phyloP scores from a whole-genome alignment of 2,888 invertebrate genomes.

The Danaus chrysippus region DNA sequence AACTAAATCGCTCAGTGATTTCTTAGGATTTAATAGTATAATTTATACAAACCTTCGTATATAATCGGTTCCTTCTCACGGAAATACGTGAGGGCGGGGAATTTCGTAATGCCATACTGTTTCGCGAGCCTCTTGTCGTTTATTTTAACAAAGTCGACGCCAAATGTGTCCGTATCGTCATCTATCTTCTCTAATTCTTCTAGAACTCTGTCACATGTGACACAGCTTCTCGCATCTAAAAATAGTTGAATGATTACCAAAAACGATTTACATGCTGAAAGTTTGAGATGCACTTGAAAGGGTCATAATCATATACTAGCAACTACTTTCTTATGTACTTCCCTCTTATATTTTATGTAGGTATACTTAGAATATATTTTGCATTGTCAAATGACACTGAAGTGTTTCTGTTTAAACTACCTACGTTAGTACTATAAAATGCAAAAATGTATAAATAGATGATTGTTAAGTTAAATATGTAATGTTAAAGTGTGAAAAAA shows the following conservation, averaged over 20 bases:
- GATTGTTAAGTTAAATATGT: no score
- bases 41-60: constrained; percentile 86
- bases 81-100: constrained; percentile 98
- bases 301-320: no score
- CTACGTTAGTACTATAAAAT: no score
- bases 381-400: no score
- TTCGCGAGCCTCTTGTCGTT: constrained; percentile 97
- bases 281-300: no score
- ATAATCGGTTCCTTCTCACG: constrained; percentile 97
- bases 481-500: no score
- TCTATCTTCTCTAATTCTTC: constrained; percentile 96
- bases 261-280: not conserved
- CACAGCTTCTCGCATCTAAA: constrained; percentile 93
- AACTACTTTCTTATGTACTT: no score
- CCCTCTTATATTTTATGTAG: no score
- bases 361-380: no score
- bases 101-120: constrained; percentile 96
- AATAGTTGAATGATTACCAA: constrained; percentile 1
- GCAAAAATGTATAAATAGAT: no score
- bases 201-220: constrained; percentile 94
- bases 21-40: not conserved
- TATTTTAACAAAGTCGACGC: constrained; percentile 96
- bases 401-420: no score
- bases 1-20: not conserved
- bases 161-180: constrained; percentile 96